Conservation (phyloP, 2,113 vertebrate species). For the western clawed frog (Xenopus tropicalis) region DNA sequence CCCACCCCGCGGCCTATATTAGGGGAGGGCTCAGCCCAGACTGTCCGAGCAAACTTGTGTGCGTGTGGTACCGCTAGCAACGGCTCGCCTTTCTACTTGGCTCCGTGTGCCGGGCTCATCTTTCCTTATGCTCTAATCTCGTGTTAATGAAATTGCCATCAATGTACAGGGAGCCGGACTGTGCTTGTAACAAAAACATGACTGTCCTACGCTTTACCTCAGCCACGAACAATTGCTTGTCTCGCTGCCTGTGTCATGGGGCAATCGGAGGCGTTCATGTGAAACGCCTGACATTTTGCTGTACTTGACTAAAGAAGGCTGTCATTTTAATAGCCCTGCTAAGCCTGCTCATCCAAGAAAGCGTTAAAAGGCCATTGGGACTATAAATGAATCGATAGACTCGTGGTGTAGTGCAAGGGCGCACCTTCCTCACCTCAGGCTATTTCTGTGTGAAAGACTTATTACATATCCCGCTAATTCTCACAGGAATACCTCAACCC, state of each 20-base stretch:
- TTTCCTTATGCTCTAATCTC: background rate
- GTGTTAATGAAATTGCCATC: slow-evolving; percentile 1
- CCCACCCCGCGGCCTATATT: slow-evolving; percentile 33
- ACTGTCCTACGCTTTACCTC: no score
- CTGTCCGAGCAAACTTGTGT: slow-evolving; percentile 2
- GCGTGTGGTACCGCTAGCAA: background rate
- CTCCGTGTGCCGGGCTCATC: background rate
- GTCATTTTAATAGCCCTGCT: no score
- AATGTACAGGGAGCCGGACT: no score
- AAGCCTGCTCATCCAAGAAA: background rate
- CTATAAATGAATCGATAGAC: background rate
- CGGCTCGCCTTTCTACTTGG: background rate
- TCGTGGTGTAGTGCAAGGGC: background rate
- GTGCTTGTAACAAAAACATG: background rate
- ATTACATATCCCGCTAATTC: no score
- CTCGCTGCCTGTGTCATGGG: no score
- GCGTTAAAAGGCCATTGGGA: slow-evolving; percentile 4
- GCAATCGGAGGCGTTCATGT: no score
- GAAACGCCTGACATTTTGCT: no score
- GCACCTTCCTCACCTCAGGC: background rate
- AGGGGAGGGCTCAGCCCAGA: background rate
- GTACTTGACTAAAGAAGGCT: no score
- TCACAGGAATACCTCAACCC: no score
- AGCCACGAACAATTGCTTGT: no score
- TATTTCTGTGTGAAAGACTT: no score